Evolutionary conservation across 1,140 invertebrate genomes (phyloP), one percentile per base, ranked within the genome.

Genomic region (Cheumatopsyche charites): DNA sequence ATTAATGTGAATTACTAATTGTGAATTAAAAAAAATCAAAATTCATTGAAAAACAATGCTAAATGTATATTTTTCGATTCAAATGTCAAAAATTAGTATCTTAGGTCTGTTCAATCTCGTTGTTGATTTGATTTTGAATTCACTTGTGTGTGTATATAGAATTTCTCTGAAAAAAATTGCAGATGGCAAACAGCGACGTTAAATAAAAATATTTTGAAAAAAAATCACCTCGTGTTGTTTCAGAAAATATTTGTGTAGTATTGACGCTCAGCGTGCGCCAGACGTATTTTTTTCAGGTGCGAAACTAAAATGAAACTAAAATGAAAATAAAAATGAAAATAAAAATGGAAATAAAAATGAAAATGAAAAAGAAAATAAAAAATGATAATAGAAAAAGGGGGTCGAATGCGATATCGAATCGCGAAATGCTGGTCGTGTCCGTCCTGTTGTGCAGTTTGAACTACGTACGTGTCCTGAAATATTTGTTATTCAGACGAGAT

Each of bases 201-300:
- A 43, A 55, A 68, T 13, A 68, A 68, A 68, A 68, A 68, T 67
- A 66, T 66, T 66, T 45, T n/a, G n/a, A n/a, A 67, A 17, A 52
- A 19, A 52, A 52, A 25, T 29, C 29, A n/a, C 6, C 41, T 1
- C 6, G 21, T 41, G 36, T 25, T 68, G 66, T 55, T 36, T 68
- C 47, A 68, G 45, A 68, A 66, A 66, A 66, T 66, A 66, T 66
- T 66, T 66, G 63, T 5, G 19, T 43, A 21, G n/a, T n/a, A n/a
- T 21, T 23, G 63, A 45, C 41, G 55, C 13, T 15, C 13, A n/a
- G n/a, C 13, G 45, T 49, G 5, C 13, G 45, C 17, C 45, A 19
- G 17, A 49, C 45, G 45, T 15, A 49, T 26, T 15, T 15, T 63
- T 63, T 63, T 63, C 41, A 42, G 29, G 62, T 43, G 36, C n/a